These are phyloP conservation scores for Listronotus bonariensis DNA, from an alignment of 1,140 invertebrate species.

Conservation along the genomic window DNA sequence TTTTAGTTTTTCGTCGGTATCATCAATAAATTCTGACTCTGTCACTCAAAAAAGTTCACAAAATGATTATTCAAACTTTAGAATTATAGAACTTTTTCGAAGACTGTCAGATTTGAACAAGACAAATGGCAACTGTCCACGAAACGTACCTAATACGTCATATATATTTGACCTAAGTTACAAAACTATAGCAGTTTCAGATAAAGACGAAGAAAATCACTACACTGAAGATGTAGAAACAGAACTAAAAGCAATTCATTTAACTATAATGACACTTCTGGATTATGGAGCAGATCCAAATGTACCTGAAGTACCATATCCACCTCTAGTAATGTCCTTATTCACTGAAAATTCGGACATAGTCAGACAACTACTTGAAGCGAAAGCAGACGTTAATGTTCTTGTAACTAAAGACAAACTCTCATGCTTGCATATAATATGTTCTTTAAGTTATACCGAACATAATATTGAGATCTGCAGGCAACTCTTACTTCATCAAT, in stretches of 20 bases:
- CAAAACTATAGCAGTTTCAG: neutral
- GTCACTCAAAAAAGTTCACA: neutral
- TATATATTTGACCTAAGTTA: slow-evolving; percentile 20
- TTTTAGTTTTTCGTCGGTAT: slow-evolving; percentile 18
- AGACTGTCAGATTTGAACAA: neutral
- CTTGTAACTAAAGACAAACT: slow-evolving; percentile 8
- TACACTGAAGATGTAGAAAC: slow-evolving; percentile 2
- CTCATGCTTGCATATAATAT: slow-evolving; percentile 18
- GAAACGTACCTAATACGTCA: neutral
- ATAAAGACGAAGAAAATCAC: neutral
- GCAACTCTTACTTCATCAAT: slow-evolving; percentile 54
- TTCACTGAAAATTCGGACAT: slow-evolving; percentile 52
- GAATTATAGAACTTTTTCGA: slow-evolving; percentile 7
- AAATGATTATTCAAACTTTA: neutral
- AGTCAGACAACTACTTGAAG: slow-evolving; percentile 47
- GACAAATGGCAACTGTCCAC: neutral
- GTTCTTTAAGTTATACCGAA: slow-evolving; percentile 49
- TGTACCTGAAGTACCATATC: slow-evolving; percentile 55
- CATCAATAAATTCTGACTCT: neutral
- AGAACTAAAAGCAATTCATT: slow-evolving; percentile 5
- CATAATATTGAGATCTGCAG: slow-evolving; percentile 53
- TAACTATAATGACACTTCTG: slow-evolving; percentile 56
- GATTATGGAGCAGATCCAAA: slow-evolving; percentile 57
- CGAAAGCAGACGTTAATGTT: slow-evolving; percentile 6
- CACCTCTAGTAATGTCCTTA: slow-evolving; percentile 56